Evolutionary conservation across 2,888 invertebrate genomes (phyloP).

Genomic region (Archips crataeganus): DNA sequence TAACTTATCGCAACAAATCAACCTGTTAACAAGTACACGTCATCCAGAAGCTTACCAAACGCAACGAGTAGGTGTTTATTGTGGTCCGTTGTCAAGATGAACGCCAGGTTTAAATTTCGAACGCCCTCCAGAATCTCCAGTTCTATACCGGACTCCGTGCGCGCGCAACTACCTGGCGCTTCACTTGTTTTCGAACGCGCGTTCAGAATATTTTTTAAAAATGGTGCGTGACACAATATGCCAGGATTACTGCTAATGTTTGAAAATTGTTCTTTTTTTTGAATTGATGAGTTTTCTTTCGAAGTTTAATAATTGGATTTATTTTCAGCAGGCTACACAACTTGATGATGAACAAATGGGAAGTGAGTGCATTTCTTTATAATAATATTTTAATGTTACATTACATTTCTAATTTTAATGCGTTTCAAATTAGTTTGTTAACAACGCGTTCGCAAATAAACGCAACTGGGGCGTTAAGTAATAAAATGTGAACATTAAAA

Average conservation of each 20-base stretch:
- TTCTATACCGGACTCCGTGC: slow-evolving; percentile 62
- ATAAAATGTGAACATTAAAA: slow-evolving; percentile 3
- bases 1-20: not conserved
- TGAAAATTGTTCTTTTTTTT: not conserved
- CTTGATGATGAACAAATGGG: slow-evolving; percentile 82
- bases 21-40: slow-evolving; percentile 52
- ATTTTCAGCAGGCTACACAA: slow-evolving; percentile 64
- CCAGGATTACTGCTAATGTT: not conserved
- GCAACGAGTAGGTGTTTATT: slow-evolving; percentile 49
- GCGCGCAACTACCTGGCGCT: slow-evolving; percentile 55
- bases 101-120: slow-evolving; percentile 65
- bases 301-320: slow-evolving; percentile 25
- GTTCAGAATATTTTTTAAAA: slow-evolving; percentile 55
- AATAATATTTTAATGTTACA: not conserved
- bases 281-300: slow-evolving; percentile 41
- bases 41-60: slow-evolving; percentile 46
- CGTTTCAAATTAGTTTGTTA: slow-evolving; percentile 12
- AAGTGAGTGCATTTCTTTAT: slow-evolving; percentile 68
- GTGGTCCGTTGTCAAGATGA: slow-evolving; percentile 46
- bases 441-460: not conserved
- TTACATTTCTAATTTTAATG: not conserved
- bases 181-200: slow-evolving; percentile 47
- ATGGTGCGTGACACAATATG: slow-evolving; percentile 65
- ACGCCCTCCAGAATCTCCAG: slow-evolving; percentile 64
- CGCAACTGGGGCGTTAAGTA: slow-evolving; percentile 4